Evolutionary conservation across 2,113 vertebrate genomes (phyloP).

Genomic region (Hypomesus transpacificus): DNA sequence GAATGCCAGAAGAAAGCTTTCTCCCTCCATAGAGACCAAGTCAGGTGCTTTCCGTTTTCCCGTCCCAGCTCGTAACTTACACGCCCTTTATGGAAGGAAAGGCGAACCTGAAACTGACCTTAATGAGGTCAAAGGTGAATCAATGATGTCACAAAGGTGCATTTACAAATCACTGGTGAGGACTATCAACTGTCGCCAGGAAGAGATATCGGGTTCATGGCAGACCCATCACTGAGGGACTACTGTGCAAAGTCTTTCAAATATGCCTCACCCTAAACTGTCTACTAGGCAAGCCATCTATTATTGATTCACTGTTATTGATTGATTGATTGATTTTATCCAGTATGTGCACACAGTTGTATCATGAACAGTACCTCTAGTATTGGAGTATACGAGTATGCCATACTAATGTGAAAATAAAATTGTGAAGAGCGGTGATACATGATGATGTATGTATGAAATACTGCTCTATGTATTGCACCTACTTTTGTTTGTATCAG

Average conservation of each 20-base stretch:
- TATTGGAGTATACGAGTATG: too few relatives aligned
- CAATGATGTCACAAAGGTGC: constrained; percentile 41
- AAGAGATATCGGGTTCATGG: constrained; percentile 6
- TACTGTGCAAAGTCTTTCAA: constrained; percentile 1
- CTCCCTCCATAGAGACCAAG: too few relatives aligned
- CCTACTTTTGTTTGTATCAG: too few relatives aligned
- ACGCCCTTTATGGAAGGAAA: constrained; percentile 2
- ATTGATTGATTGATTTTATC: not conserved
- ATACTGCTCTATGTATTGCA: too few relatives aligned
- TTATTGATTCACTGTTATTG: not conserved
- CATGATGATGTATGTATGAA: too few relatives aligned
- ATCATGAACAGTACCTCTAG: too few relatives aligned
- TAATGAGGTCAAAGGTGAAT: constrained; percentile 40
- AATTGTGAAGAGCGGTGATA: too few relatives aligned
- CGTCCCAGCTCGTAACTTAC: constrained; percentile 21
- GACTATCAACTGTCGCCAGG: constrained; percentile 34
- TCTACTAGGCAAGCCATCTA: not conserved
- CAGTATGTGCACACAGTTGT: too few relatives aligned
- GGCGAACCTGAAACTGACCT: constrained; percentile 14
- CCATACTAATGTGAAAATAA: too few relatives aligned
- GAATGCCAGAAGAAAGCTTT: too few relatives aligned
- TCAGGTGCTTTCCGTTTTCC: too few relatives aligned
- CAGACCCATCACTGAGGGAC: not conserved
- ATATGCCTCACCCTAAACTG: not conserved
- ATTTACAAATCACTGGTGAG: constrained; percentile 27